Evolutionary conservation across 1,140 invertebrate genomes (phyloP), one percentile per base, ranked within the genome.

Genomic region (Drosophila sulfurigaster): DNA sequence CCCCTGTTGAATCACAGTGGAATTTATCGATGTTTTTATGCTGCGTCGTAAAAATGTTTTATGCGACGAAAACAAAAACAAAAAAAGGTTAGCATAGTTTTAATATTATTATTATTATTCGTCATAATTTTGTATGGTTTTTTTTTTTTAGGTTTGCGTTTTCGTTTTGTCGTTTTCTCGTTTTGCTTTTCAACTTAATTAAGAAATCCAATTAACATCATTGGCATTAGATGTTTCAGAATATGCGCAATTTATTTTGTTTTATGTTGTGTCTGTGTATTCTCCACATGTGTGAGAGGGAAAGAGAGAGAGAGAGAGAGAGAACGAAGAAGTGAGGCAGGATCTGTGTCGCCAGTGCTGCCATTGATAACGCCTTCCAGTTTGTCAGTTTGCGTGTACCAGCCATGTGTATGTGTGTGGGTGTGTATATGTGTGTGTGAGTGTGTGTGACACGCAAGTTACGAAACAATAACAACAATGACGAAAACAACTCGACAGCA

Each of bases 191-290:
- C 81, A 87, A 75, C 73, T 89, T 89, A 89, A 88, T 88, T 88
- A 88, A 80, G 77, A 89, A 88, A 88, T 89, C 85, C 85, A 88
- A 88, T 88, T 88, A 88, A 83, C 83, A 88, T 89, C 74, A 81
- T 89, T 83, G 83, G 76, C 85, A 83, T 89, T 83, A 81, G 85
- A 83, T 81, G 78, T 89, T 63, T 74, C 56, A 68, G 80, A 82
- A 83, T 88, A 89, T 88, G 80, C 85, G 83, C 83, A 83, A 88
- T 87, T 83, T 85, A 67, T 72, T 80, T 75, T 75, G 59, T 89
- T 78, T 68, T 77, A 72, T 62, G 74, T 77, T 76, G 59, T 16
- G 32, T 32, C 5, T 32, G 6, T 32, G 1, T 32, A 32, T 32
- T 32, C 7, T 32, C 5, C 32, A 32, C 7, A 32, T 32, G 3